Percentiles rank a stretch among this genome's conserved stretches.
phyloP scores from a whole-genome alignment of 2,113 vertebrate species.

The Circaetus cinerascens region DNA sequence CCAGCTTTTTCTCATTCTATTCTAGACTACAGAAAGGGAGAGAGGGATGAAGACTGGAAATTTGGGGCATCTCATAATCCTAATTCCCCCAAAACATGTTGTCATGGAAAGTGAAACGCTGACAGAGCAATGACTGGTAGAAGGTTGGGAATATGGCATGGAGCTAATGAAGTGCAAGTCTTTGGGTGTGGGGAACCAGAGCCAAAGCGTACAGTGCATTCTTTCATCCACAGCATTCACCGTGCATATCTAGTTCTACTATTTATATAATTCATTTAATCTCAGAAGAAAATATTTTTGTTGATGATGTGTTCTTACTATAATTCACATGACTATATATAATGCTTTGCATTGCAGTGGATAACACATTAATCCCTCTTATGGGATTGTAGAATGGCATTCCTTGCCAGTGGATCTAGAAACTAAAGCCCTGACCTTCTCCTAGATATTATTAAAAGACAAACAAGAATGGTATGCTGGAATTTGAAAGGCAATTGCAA shows the following conservation, averaged over 20 bases:
- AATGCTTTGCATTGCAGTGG: not conserved
- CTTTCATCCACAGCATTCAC: not conserved
- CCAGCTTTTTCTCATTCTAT: not conserved
- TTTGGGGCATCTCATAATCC: not conserved
- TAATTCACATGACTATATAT: not conserved
- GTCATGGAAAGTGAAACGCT: not conserved
- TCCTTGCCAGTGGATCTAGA: not conserved
- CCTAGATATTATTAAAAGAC: not conserved
- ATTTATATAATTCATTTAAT: not conserved
- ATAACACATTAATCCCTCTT: not conserved
- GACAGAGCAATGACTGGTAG: not conserved
- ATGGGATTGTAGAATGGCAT: not conserved
- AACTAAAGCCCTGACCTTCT: not conserved
- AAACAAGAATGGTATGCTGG: not conserved
- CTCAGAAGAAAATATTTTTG: not conserved
- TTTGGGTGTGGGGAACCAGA: not conserved
- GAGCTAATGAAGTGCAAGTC: not conserved
- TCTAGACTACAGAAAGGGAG: not conserved
- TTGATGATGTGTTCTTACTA: not conserved
- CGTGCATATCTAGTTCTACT: not conserved
- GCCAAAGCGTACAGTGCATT: not conserved
- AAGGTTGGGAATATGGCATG: not conserved
- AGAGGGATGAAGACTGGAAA: not conserved
- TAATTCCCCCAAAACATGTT: not conserved
- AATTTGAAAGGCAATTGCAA: not conserved